Percentiles rank a stretch among this genome's conserved stretches.
These are phyloP conservation scores for Apodemia duryi DNA, from an alignment of 2,888 invertebrate genomes.

Conservation along the genomic window DNA sequence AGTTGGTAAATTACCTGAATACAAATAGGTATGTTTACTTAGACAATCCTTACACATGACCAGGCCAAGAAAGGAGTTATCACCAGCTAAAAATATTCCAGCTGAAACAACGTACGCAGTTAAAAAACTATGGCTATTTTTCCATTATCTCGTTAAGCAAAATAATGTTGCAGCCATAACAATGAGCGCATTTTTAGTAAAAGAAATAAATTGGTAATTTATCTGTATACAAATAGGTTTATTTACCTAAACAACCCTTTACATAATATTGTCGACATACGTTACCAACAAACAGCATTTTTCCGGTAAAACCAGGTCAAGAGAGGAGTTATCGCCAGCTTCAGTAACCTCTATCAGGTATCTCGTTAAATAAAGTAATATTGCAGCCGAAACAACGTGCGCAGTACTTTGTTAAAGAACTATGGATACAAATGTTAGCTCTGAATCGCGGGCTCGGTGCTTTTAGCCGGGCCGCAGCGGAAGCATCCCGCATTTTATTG, in stretches of 20 bases:
- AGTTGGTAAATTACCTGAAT: too few species aligned
- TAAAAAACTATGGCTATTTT: slow-evolving; percentile 30
- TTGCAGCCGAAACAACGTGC: slow-evolving; percentile 16
- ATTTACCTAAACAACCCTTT: too few species aligned
- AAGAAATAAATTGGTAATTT: too few species aligned
- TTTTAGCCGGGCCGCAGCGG: slow-evolving; percentile 47
- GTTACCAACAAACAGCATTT: too few species aligned
- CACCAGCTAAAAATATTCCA: neutral
- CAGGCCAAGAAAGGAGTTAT: slow-evolving; percentile 1
- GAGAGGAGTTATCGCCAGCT: slow-evolving; percentile 1
- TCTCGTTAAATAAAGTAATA: slow-evolving; percentile 13
- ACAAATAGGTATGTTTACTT: too few species aligned
- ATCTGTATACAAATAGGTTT: too few species aligned
- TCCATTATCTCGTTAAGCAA: neutral
- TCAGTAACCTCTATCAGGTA: slow-evolving; percentile 10
- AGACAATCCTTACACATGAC: too few species aligned
- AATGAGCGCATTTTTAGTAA: too few species aligned
- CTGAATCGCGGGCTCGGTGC: slow-evolving; percentile 40
- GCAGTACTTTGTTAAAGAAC: slow-evolving; percentile 30
- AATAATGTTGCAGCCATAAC: neutral
- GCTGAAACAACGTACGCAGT: neutral
- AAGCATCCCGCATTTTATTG: slow-evolving; percentile 73
- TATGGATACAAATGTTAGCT: slow-evolving; percentile 33
- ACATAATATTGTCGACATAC: too few species aligned
- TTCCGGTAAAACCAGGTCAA: neutral